phyloP scores from a whole-genome alignment of 2,113 vertebrate genomes.

The Daphoenositta chrysoptera region DNA sequence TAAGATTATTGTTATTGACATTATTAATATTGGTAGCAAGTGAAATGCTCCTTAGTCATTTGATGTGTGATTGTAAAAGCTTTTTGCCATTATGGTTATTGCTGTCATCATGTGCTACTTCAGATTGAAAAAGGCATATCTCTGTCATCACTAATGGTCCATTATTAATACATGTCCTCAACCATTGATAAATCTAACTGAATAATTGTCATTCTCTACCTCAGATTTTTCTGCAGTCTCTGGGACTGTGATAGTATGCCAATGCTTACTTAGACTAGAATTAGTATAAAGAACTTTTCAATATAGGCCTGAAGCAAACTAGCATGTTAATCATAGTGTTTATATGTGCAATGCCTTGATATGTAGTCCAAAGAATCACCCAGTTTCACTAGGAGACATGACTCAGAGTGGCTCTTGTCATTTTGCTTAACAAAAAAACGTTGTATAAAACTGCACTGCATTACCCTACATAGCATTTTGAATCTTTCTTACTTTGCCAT shows the following conservation, averaged over 20 bases:
- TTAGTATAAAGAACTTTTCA: background rate
- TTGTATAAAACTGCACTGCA: background rate
- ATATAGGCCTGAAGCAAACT: background rate
- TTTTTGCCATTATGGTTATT: conserved; percentile 4
- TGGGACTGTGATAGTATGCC: background rate
- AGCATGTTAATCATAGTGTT: background rate
- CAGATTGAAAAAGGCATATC: background rate
- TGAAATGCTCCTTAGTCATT: background rate
- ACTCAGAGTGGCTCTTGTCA: background rate
- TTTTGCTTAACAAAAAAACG: background rate
- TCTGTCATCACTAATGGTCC: background rate
- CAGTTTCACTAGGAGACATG: accelerated
- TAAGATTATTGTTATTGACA: background rate
- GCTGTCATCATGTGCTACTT: background rate
- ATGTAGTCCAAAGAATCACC: background rate
- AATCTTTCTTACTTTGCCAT: background rate
- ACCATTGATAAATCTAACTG: background rate
- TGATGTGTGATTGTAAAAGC: background rate
- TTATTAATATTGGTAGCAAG: background rate
- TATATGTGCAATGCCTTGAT: background rate
- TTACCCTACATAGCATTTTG: background rate
- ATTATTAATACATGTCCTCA: background rate
- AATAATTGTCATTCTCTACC: background rate
- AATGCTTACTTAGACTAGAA: background rate
- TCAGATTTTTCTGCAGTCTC: background rate